Evolutionary conservation across 2,113 vertebrate genomes (phyloP).

Genomic region (Festucalex cinctus): DNA sequence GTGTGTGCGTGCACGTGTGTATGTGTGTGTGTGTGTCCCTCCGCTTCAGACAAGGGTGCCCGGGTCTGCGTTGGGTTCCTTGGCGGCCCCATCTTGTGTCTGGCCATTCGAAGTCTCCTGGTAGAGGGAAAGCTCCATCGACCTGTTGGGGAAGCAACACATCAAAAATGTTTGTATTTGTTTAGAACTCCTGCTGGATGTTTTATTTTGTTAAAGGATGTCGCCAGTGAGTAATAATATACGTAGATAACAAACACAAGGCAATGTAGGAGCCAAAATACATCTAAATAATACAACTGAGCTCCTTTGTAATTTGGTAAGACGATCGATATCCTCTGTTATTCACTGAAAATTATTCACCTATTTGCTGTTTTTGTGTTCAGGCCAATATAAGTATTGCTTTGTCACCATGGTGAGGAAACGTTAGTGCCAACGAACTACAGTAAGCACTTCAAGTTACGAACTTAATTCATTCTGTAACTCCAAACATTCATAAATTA

Average conservation of each 20-base stretch:
- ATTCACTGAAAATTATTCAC: no score
- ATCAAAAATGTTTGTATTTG: slow-evolving; percentile 22
- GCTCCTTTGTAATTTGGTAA: no score
- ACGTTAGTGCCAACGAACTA: no score
- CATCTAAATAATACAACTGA: not conserved
- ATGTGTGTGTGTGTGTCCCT: slow-evolving; percentile 28
- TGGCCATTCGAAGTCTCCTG: slow-evolving; percentile 73
- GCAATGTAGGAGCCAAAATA: not conserved
- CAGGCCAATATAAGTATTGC: no score
- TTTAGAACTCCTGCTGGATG: not conserved
- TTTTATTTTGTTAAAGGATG: not conserved
- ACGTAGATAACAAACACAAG: not conserved
- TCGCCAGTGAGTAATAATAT: not conserved
- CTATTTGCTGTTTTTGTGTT: no score
- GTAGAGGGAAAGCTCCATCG: slow-evolving; percentile 82
- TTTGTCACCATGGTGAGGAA: no score
- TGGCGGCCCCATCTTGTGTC: slow-evolving; percentile 74
- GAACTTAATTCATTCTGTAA: no score
- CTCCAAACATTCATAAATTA: no score
- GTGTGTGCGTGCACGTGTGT: slow-evolving; percentile 15
- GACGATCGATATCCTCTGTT: no score
- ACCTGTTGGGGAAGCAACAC: slow-evolving; percentile 61
- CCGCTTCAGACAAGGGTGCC: slow-evolving; percentile 81
- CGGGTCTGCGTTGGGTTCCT: slow-evolving; percentile 76
- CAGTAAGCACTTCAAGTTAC: no score